Percentiles rank a stretch among this genome's conserved stretches.
These are phyloP conservation scores for Synaphobranchus kaupii DNA, from an alignment of 2,797 vertebrate species.

Conservation along the genomic window DNA sequence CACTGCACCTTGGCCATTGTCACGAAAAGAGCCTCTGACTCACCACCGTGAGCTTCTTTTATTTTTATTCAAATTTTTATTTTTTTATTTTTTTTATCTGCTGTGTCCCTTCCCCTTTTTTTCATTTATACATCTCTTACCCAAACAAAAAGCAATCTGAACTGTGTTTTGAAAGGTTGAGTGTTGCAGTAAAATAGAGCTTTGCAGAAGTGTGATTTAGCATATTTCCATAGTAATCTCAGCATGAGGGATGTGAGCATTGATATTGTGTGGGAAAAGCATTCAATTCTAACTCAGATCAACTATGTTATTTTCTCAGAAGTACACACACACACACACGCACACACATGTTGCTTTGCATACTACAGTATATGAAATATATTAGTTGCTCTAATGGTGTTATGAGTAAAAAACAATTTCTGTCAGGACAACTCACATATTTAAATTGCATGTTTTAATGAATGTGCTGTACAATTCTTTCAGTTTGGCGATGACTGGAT, in stretches of 20 bases:
- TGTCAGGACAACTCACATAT: too few species aligned
- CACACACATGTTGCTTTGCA: background rate
- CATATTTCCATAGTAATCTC: slow-evolving; percentile 4
- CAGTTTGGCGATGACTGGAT: too few species aligned
- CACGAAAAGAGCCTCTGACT: background rate
- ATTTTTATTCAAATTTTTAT: slow-evolving; percentile 5
- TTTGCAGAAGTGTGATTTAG: slow-evolving; percentile 12
- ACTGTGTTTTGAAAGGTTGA: slow-evolving; percentile 16
- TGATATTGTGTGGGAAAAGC: background rate
- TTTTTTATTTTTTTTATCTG: background rate
- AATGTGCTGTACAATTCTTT: too few species aligned
- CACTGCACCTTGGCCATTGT: background rate
- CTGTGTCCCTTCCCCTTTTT: slow-evolving; percentile 6
- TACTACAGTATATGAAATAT: background rate
- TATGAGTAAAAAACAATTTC: background rate
- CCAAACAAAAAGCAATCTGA: slow-evolving; percentile 5
- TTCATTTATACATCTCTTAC: background rate
- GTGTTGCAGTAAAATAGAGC: background rate
- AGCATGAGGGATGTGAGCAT: background rate
- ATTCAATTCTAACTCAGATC: background rate
- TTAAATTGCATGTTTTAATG: too few species aligned
- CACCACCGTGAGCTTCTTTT: background rate
- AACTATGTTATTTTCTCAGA: background rate
- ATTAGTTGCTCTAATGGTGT: too few species aligned
- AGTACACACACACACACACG: background rate